Percentiles rank a stretch among this genome's conserved stretches.
Conservation (phyloP, 2,797 vertebrate genomes). For the Neostethus bicornis region DNA sequence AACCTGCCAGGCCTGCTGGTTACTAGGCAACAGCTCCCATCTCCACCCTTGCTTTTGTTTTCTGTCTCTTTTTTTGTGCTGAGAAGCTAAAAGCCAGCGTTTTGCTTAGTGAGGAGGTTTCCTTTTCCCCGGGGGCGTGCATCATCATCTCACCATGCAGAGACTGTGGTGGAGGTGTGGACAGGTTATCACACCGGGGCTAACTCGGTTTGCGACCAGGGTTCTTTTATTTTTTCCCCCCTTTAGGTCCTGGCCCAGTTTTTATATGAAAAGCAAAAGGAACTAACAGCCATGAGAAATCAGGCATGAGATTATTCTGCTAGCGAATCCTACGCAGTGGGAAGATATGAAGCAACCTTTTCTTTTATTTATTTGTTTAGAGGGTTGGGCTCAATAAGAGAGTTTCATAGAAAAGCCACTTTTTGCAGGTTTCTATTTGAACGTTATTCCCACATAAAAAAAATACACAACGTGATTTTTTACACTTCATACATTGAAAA, state of each 20-base stretch:
- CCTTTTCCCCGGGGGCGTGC: slow-evolving; percentile 39
- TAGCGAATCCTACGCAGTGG: slow-evolving; percentile 64
- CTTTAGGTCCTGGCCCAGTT: slow-evolving; percentile 1
- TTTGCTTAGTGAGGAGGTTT: slow-evolving; percentile 54
- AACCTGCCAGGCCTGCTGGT: slow-evolving; percentile 70
- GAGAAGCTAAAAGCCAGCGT: slow-evolving; percentile 36
- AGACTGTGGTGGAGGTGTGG: slow-evolving; percentile 30
- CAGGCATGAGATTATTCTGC: slow-evolving; percentile 77
- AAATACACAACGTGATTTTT: too few species aligned
- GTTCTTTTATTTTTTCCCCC: background rate
- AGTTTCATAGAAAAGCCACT: too few species aligned
- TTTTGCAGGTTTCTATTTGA: too few species aligned
- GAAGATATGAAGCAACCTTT: slow-evolving; percentile 51
- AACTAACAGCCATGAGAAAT: slow-evolving; percentile 69
- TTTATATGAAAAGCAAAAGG: slow-evolving; percentile 52
- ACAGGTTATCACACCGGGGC: slow-evolving; percentile 46
- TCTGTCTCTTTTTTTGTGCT: slow-evolving; percentile 3
- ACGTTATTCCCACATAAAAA: too few species aligned
- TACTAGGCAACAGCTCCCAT: slow-evolving; percentile 73
- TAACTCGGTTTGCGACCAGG: slow-evolving; percentile 45
- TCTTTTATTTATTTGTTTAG: too few species aligned
- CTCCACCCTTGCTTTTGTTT: slow-evolving; percentile 18
- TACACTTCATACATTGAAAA: too few species aligned
- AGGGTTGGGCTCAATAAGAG: too few species aligned
- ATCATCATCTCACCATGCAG: slow-evolving; percentile 20